Evolutionary conservation across 2,888 invertebrate genomes (phyloP), one percentile per base, ranked within the genome.

Genomic region (Phymatocera aterrima): DNA sequence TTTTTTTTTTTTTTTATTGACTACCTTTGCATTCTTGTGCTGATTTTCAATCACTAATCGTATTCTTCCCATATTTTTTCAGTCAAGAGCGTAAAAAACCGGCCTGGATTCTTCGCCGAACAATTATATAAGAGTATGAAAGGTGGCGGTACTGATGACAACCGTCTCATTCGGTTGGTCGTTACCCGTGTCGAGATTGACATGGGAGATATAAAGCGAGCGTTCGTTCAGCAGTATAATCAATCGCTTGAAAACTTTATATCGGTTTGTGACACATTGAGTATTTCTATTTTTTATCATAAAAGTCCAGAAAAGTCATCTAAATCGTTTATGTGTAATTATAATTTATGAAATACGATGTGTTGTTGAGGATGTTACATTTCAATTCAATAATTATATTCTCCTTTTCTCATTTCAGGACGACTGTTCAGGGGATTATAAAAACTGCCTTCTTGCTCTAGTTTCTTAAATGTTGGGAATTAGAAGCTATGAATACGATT

Each of bases 131-230:
- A 96, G 88, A 95, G 96, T 77, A 97, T 98, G 97, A 96, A 95
- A 88, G 98, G 98, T 3, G 90, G 96, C 82, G 98, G 98, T 80
- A 98, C 98, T 3, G 95, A 97, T 87, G 98, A 98, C 89, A 93
- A 94, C 68, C 95, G 96, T 84, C 92, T 98, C 83, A 97, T 98
- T 84, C 94, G 98, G 86, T 92, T 98, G 79, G 93, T 97, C 85
- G 95, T 96, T 70, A 96, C 97, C 0, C 94, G 97, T 84, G 94
- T 94, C 86, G 96, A 97, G 93, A 92, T 97, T 78, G 98, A 98
- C 89, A 93, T 98, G 93, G 95, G 93, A 0, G 96, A 97, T 85
- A 96, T 98, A 86, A 96, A 96, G 83, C 92, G 93, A 81, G 95
- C 95, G 85, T 98, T 95, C 91, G 93, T 94, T 85, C 92, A 92